These are phyloP conservation scores for Magallana angulata DNA, from an alignment of 1,140 invertebrate genomes.

Conservation along the genomic window DNA sequence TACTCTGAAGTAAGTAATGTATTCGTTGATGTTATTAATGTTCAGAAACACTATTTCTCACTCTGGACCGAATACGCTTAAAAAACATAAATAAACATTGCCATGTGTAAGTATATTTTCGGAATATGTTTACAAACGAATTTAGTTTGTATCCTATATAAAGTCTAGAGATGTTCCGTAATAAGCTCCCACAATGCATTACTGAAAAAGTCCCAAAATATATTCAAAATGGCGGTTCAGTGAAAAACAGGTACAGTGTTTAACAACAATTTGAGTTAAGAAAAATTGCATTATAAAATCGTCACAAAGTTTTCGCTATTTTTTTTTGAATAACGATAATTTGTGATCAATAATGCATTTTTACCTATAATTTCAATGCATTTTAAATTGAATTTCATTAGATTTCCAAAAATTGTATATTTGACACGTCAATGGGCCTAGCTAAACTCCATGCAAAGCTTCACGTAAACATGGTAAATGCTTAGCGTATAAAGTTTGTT, in stretches of 20 bases:
- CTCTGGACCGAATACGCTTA: no score
- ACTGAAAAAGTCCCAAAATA: slow-evolving; percentile 42
- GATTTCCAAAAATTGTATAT: background rate
- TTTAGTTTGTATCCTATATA: background rate
- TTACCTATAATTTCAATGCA: background rate
- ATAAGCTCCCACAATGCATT: slow-evolving; percentile 49
- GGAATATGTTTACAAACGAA: slow-evolving; percentile 38
- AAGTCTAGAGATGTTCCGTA: background rate
- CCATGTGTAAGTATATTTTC: slow-evolving; percentile 34
- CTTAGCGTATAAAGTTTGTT: no score
- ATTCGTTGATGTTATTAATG: no score
- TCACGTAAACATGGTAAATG: no score
- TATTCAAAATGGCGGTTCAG: slow-evolving; percentile 56
- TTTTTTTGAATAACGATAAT: background rate
- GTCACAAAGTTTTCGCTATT: background rate
- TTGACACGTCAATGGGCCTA: slow-evolving; percentile 21
- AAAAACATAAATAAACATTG: slow-evolving; percentile 37
- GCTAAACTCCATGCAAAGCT: background rate
- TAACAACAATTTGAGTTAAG: slow-evolving; percentile 31
- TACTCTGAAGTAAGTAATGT: no score
- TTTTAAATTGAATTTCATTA: background rate
- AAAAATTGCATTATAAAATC: background rate
- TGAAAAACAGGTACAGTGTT: slow-evolving; percentile 48
- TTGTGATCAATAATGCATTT: background rate
- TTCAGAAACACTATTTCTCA: no score